phyloP scores from a whole-genome alignment of 2,888 invertebrate species.

The Lasioglossum marginatum region DNA sequence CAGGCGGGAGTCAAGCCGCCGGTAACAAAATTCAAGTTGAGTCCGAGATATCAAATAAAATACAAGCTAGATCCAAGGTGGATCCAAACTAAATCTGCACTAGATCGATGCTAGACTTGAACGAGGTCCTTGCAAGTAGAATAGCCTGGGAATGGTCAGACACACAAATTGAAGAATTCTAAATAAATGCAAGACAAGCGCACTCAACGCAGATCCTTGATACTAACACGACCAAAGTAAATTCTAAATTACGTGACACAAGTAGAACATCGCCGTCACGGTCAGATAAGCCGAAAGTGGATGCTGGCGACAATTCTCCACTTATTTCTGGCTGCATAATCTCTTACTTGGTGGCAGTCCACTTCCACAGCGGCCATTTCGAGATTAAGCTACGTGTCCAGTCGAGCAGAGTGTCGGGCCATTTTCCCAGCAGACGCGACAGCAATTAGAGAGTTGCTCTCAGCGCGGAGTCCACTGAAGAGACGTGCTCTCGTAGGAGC shows the following conservation, averaged over 20 bases:
- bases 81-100: not conserved
- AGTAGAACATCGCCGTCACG: not conserved
- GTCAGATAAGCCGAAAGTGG: not conserved
- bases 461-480: not conserved
- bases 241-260: not conserved
- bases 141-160: not conserved
- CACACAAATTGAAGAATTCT: no score
- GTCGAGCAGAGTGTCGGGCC: not conserved
- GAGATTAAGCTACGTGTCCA: not conserved
- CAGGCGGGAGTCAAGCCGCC: not conserved
- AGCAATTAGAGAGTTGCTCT: not conserved
- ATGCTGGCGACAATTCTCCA: not conserved
- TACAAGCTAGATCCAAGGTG: not conserved
- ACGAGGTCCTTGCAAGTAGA: not conserved
- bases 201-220: not conserved
- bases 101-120: not conserved
- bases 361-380: not conserved
- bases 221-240: not conserved
- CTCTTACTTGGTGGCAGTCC: not conserved
- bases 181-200: not conserved
- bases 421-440: not conserved
- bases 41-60: not conserved
- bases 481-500: not conserved
- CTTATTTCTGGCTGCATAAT: not conserved
- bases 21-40: not conserved